Conservation (phyloP, 2,113 vertebrate species). For the Leuciscus idus region DNA sequence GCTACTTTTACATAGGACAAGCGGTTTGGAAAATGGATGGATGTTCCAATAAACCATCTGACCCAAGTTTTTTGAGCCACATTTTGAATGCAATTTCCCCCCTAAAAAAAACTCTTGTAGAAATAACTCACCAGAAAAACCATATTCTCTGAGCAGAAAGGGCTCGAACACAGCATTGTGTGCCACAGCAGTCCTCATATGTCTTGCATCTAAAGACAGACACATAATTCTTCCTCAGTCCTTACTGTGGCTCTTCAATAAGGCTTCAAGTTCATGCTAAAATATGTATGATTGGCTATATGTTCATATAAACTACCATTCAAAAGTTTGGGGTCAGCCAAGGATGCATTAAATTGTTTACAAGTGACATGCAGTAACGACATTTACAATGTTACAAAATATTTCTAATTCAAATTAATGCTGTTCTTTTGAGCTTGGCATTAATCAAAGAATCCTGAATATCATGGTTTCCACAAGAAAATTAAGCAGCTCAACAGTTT, state of each 20-base stretch:
- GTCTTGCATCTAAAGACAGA: constrained; percentile 78
- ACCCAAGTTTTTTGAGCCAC: not conserved
- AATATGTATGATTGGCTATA: not conserved
- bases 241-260: not conserved
- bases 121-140: constrained; percentile 83
- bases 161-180: constrained; percentile 82
- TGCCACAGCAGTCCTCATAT: constrained; percentile 86
- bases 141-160: constrained; percentile 85
- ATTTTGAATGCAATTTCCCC: not conserved
- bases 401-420: not conserved
- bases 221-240: not conserved
- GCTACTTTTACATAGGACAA: not conserved
- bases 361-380: not conserved
- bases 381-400: not conserved
- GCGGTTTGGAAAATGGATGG: not conserved
- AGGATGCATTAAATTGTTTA: not conserved
- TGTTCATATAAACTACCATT: not conserved
- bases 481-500: not conserved
- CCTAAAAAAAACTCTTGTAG: not conserved
- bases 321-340: not conserved
- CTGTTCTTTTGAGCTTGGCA: not conserved
- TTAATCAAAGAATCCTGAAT: not conserved
- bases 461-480: not conserved
- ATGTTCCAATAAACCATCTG: not conserved
- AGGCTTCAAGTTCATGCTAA: not conserved